These are phyloP conservation scores for Phoxinus phoxinus DNA, from an alignment of 2,113 vertebrate species.

Conservation along the genomic window DNA sequence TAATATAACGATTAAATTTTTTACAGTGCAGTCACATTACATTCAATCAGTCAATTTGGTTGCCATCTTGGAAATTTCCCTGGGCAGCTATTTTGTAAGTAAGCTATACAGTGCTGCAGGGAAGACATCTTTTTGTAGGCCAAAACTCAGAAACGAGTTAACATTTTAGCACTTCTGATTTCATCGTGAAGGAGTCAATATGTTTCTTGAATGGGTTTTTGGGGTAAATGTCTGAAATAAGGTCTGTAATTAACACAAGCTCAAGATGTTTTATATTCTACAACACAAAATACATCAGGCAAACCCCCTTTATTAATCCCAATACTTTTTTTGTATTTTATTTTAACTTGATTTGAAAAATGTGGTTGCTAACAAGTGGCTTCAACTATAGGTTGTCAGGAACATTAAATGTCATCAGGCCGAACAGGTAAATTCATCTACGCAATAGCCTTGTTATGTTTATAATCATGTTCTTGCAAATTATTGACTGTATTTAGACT, in stretches of 20 bases:
- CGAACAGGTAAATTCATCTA: neutral
- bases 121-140: neutral
- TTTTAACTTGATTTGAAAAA: neutral
- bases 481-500: neutral
- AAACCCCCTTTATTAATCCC: neutral
- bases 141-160: neutral
- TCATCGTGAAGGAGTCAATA: neutral
- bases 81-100: neutral
- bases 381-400: neutral
- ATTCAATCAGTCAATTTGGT: neutral
- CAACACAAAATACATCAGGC: no score
- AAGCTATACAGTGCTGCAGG: neutral
- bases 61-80: neutral
- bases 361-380: neutral
- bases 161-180: neutral
- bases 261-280: neutral
- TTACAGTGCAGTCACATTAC: neutral
- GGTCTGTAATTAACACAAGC: neutral
- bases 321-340: neutral
- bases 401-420: neutral
- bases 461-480: neutral
- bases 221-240: neutral
- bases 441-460: neutral
- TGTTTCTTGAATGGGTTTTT: neutral
- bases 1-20: no score